Percentiles rank a stretch among this genome's conserved stretches.
phyloP scores from a whole-genome alignment of 2,797 vertebrate genomes.

The Eulemur mongoz region DNA sequence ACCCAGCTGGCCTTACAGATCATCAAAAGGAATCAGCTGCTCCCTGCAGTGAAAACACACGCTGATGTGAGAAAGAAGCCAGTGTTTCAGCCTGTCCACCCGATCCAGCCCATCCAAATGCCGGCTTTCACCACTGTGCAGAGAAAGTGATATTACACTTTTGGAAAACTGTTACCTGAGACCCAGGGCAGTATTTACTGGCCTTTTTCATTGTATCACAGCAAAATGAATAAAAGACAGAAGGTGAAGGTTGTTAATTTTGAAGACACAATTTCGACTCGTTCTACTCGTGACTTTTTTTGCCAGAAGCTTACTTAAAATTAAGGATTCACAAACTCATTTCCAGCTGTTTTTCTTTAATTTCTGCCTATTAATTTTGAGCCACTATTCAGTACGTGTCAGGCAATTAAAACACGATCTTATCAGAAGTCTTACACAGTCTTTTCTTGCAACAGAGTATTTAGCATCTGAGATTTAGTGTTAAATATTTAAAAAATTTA shows the following conservation, averaged over 20 bases:
- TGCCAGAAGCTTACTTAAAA: conserved; percentile 32
- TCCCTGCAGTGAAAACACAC: conserved; percentile 90
- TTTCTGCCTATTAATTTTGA: conserved; percentile 38
- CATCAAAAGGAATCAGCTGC: conserved; percentile 98
- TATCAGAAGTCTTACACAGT: neutral
- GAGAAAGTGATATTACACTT: conserved; percentile 89
- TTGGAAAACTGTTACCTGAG: conserved; percentile 51
- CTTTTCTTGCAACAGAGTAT: neutral
- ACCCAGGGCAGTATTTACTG: conserved; percentile 64
- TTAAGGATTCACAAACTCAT: conserved; percentile 52
- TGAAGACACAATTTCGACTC: conserved; percentile 45
- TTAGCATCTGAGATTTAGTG: neutral
- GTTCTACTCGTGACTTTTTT: neutral
- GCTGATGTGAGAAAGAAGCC: conserved; percentile 94
- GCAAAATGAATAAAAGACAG: conserved; percentile 74
- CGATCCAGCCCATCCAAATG: conserved; percentile 92
- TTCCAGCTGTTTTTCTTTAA: conserved; percentile 46
- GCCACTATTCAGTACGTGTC: conserved; percentile 38
- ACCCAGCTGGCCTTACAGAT: conserved; percentile 99
- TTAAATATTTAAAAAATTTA: neutral
- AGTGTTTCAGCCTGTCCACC: conserved; percentile 89
- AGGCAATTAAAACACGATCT: conserved; percentile 67
- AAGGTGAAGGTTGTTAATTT: conserved; percentile 76
- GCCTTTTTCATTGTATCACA: conserved; percentile 70
- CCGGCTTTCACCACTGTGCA: conserved; percentile 94